phyloP scores from a whole-genome alignment of 2,888 invertebrate genomes.

The Zeuzera pyrina region DNA sequence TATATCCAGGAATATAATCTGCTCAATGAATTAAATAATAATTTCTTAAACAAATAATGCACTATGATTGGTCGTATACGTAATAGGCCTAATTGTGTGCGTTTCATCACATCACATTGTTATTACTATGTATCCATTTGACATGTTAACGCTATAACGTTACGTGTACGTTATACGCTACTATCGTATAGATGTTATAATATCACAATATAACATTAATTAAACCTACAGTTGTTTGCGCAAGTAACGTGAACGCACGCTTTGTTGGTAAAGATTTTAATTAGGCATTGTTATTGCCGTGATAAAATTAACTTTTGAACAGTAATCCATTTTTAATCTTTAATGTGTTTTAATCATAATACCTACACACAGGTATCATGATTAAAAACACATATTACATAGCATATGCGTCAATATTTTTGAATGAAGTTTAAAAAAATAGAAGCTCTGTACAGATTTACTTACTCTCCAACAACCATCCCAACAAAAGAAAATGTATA shows the following conservation, averaged over 20 bases:
- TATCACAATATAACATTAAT: conserved; percentile 17
- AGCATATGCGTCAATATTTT: too few relatives aligned
- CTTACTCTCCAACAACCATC: too few relatives aligned
- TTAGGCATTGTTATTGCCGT: background rate
- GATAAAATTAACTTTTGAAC: background rate
- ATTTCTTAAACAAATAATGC: conserved; percentile 12
- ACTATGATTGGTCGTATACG: conserved; percentile 16
- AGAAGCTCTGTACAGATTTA: too few relatives aligned
- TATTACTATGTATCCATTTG: conserved; percentile 56
- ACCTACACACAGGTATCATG: too few relatives aligned
- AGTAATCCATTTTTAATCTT: background rate
- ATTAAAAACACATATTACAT: too few relatives aligned
- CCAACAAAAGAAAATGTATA: too few relatives aligned
- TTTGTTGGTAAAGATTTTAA: conserved; percentile 1
- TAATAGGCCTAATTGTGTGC: conserved; percentile 37
- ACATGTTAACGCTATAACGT: conserved; percentile 40
- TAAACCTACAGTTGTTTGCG: conserved; percentile 22
- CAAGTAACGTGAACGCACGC: conserved; percentile 17
- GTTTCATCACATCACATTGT: conserved; percentile 44
- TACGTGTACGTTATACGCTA: conserved; percentile 17
- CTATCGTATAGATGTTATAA: background rate
- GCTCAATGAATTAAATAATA: too few relatives aligned
- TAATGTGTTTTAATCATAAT: too few relatives aligned
- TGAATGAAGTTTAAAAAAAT: too few relatives aligned
- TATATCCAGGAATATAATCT: too few relatives aligned